Conservation (phyloP, 1,140 invertebrate genomes). For the Parasteatoda tepidariorum region DNA sequence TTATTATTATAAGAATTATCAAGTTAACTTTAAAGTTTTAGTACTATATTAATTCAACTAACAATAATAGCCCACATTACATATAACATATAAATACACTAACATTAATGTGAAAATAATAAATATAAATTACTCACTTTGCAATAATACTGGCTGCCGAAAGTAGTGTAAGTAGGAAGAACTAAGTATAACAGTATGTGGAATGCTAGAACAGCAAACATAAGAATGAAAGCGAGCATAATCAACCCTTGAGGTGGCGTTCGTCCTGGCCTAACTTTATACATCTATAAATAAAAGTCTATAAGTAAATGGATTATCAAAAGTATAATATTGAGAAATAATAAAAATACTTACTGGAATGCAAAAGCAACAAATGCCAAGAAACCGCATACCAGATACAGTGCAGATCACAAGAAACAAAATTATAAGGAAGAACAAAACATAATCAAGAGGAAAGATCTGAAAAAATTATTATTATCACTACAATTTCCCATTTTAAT, state of each 20-base stretch:
- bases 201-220: slow-evolving; percentile 69
- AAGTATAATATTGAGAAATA: background rate
- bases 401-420: slow-evolving; percentile 70
- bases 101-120: too few relatives aligned
- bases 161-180: slow-evolving; percentile 70
- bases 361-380: slow-evolving; percentile 71
- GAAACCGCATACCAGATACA: slow-evolving; percentile 69
- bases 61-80: too few relatives aligned
- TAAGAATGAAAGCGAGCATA: slow-evolving; percentile 69
- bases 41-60: too few relatives aligned
- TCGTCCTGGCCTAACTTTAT: slow-evolving; percentile 67
- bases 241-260: slow-evolving; percentile 70
- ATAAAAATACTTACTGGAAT: slow-evolving; percentile 65
- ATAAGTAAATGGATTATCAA: background rate
- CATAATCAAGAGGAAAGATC: slow-evolving; percentile 71
- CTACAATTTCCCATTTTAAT: too few relatives aligned
- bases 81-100: too few relatives aligned
- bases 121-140: background rate
- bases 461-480: slow-evolving; percentile 62
- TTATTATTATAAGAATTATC: too few relatives aligned
- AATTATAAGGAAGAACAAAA: slow-evolving; percentile 68
- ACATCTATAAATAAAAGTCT: slow-evolving; percentile 66
- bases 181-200: slow-evolving; percentile 70
- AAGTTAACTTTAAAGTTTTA: too few relatives aligned
- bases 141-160: slow-evolving; percentile 69